Evolutionary conservation across 1,140 invertebrate species (phyloP), one percentile per base, ranked within the genome.

Genomic region (Archegozetes longisetosus): DNA sequence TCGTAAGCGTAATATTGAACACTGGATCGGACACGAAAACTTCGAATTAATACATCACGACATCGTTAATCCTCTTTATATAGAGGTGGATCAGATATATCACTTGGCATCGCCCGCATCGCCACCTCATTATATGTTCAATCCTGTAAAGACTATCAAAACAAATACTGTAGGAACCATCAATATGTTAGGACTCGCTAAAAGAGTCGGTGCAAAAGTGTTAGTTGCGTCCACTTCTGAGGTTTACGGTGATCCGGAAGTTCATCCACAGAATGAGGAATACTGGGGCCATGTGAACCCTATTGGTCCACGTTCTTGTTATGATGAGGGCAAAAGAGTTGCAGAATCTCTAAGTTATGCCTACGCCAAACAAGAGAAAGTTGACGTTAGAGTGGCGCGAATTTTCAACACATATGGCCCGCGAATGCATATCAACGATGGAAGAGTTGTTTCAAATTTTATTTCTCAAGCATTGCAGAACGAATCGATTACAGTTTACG

Each of bases 361-460:
- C 0, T 99, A 98, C 72, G 84, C 86, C 26, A 94, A 94, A 69
- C 92, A 98, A 73, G 93, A 98, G 71, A 86, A 88, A 50, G 85
- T 98, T 9, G 79, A 87, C 57, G 90, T 98, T 3, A 76, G 94
- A 62, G 92, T 99, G 25, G 95, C 95, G 0, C 77, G 96, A 64
- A 98, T 99, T 65, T 99, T 99, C 70, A 99, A 99, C 70, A 99
- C 96, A 0, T 98, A 94, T 72, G 96, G 96, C n/a, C 95, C 95
- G 0, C 75, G 95, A 69, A 99, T 99, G 96, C 93, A 98, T 69
- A 91, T 95, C 78, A 94, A 96, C 68, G 96, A 99, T 76, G 95
- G 95, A 3, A 76, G 96, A 48, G 95, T 99, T 2, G 95, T 99
- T 0, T 97, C 92, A 14, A 98, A 98, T 76, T 98, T 99, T 69